Evolutionary conservation across 1,140 invertebrate genomes (phyloP).

Genomic region (Drosophila melanogaster): Release_6_plus_ISO1_MT NT_033779.5:17914501-17915000

Average conservation of each 20-base stretch:
- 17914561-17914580: conserved; percentile 56
- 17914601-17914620: conserved; percentile 60
- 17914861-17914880: neutral
- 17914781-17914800: conserved; percentile 45
- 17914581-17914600: conserved; percentile 83
- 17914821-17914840: conserved; percentile 46
- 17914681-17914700: conserved; percentile 77
- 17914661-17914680: conserved; percentile 68
- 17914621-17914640: conserved; percentile 41
- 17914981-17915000: conserved; percentile 63
- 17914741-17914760: neutral
- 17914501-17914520: too few relatives aligned
- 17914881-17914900: conserved; percentile 7
- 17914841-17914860: conserved; percentile 19
- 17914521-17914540: neutral
- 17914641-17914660: conserved; percentile 53
- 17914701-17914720: conserved; percentile 70
- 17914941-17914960: conserved; percentile 6
- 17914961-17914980: conserved; percentile 37
- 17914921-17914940: conserved; percentile 1
- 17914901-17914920: conserved; percentile 3
- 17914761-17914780: conserved; percentile 3
- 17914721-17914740: conserved; percentile 16
- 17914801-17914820: conserved; percentile 52
- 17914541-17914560: neutral